Evolutionary conservation across 2,888 invertebrate species (phyloP).

Genomic region (Cheilosia impressa): DNA sequence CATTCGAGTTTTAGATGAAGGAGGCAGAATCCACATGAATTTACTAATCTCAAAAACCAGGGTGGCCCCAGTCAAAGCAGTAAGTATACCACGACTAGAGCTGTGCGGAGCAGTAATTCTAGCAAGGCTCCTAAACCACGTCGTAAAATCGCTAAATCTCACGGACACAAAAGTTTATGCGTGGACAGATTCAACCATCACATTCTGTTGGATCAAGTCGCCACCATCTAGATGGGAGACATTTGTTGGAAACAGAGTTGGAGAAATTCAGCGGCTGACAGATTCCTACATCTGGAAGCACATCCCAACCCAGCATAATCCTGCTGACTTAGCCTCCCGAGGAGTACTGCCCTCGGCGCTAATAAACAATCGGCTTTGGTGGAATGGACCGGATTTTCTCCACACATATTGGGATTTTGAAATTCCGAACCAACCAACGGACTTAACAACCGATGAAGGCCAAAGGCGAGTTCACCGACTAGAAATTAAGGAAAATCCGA

Average conservation of each 20-base stretch:
- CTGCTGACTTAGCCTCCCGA: constrained; percentile 64
- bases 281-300: constrained; percentile 50
- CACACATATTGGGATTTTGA: background rate
- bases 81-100: constrained; percentile 5
- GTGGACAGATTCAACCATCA: constrained; percentile 55
- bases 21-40: background rate
- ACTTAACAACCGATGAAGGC: background rate
- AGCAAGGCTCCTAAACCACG: background rate
- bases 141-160: background rate
- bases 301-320: constrained; percentile 57
- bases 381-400: background rate
- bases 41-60: background rate
- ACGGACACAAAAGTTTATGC: constrained; percentile 1
- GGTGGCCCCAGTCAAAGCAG: background rate
- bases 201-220: constrained; percentile 58
- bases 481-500: background rate
- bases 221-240: constrained; percentile 18
- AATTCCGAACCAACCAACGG: background rate
- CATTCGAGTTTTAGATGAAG: background rate
- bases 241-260: constrained; percentile 67
- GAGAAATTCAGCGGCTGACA: constrained; percentile 53
- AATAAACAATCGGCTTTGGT: background rate
- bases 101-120: background rate
- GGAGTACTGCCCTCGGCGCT: constrained; percentile 15
- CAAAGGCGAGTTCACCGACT: background rate